Base-by-base conservation (phyloP, 2,797 vertebrate genomes). In the Monodelphis domestica region DNA sequence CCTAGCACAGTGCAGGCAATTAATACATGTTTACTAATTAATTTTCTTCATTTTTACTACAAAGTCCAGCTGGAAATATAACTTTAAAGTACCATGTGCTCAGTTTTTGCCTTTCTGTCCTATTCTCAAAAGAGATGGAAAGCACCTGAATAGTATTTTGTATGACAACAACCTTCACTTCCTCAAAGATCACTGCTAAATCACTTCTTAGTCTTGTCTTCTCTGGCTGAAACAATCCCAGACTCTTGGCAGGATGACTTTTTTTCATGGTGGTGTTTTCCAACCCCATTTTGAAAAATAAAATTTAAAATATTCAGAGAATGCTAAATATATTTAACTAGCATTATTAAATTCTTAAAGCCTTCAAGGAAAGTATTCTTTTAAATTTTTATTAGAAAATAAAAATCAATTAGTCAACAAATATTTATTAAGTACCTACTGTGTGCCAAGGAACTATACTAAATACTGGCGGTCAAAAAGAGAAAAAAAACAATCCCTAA, bases 71-170 rank as follows among this genome's bases (percentile, higher is more conserved):
- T 57, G 11, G 5, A 50, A 29, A 24, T 30, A 15, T 84, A 17
- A 84, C 38, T 15, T 53, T 7, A 15, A 53, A n/a, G 2, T 50
- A 24, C 84, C 54, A 55, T 21, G 38, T 30, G 26, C 91, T 84
- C 0, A 0, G 24, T 56, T 21, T 91, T 4, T 11, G 3, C 12
- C 57, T 30, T 78, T n/a, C 17, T 0, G 0, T 12, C 55, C 14
- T 54, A 53, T 53, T 90, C n/a, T 33, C 30, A n/a, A 89, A 26
- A 91, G 92, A 93, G 93, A 54, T 15, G n/a, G 88, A n/a, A 91
- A 89, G 12, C 2, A 88, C 10, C 10, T 45, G 55, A 38, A 0
- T 1, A 12, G 38, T 0, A 4, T 12, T 30, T 21, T 78, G 30
- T 38, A 6, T 51, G 45, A 51, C 29, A 54, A 21, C 29, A 28